Conservation (phyloP, 2,113 vertebrate genomes). For the Bubalus kerabau region DNA sequence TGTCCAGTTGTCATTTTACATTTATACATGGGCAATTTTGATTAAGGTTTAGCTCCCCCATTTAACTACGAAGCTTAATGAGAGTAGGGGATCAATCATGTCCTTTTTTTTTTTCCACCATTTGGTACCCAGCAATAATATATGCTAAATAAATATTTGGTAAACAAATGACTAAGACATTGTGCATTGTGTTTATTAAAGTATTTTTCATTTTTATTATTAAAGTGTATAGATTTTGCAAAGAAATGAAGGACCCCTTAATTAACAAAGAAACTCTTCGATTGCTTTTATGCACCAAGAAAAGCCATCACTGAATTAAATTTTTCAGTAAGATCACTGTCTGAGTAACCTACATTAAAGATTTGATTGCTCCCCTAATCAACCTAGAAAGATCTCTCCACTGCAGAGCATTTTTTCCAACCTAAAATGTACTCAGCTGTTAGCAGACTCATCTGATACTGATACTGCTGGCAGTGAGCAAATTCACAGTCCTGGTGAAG, state of each 20-base stretch:
- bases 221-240: neutral
- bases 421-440: slow-evolving; percentile 42
- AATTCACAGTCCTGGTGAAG: slow-evolving; percentile 30
- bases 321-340: neutral
- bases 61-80: neutral
- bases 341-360: neutral
- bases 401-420: neutral
- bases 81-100: neutral
- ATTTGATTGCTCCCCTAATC: neutral
- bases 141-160: neutral
- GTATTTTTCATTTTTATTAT: neutral
- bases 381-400: neutral
- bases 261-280: neutral
- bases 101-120: neutral
- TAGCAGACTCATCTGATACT: slow-evolving; percentile 35
- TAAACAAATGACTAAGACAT: neutral
- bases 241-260: neutral
- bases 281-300: neutral
- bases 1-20: neutral
- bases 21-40: neutral
- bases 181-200: neutral
- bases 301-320: neutral
- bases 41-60: neutral
- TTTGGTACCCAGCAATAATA: neutral
- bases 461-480: slow-evolving; percentile 32